Conservation (phyloP, 2,113 vertebrate species). For the Passer montanus region DNA sequence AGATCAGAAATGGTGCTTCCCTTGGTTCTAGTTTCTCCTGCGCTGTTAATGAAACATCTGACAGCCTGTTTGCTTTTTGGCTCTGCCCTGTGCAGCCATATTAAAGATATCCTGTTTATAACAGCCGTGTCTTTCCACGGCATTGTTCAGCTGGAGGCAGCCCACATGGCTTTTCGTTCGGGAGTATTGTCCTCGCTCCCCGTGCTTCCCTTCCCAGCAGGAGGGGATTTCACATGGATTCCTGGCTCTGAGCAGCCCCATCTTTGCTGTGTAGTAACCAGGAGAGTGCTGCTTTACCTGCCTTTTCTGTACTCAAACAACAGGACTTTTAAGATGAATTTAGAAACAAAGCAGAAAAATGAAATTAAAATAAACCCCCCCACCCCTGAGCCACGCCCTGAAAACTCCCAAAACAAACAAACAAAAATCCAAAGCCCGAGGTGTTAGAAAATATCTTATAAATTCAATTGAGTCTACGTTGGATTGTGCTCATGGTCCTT, state of each 20-base stretch:
- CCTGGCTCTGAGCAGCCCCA: not conserved
- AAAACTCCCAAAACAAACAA: not conserved
- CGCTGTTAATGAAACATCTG: not conserved
- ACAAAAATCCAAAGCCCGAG: not conserved
- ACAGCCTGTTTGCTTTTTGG: slow-evolving; percentile 7
- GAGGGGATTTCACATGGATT: not conserved
- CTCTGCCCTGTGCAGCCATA: slow-evolving; percentile 32
- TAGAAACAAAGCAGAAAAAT: not conserved
- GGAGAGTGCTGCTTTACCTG: not conserved
- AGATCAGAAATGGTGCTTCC: not conserved
- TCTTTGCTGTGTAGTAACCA: not conserved
- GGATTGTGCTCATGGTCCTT: not conserved
- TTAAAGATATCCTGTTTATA: slow-evolving; percentile 68
- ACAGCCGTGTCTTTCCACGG: not conserved
- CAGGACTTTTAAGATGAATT: not conserved
- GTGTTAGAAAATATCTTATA: not conserved
- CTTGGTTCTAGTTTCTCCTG: not conserved
- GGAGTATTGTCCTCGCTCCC: not conserved
- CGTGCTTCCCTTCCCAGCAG: not conserved
- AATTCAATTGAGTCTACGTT: not conserved
- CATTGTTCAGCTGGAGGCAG: slow-evolving; percentile 53
- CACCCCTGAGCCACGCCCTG: rapidly evolving
- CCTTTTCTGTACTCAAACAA: not conserved
- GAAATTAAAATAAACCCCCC: not conserved
- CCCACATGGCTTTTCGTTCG: slow-evolving; percentile 49